These are phyloP conservation scores for Addax nasomaculatus DNA, from an alignment of 2,113 vertebrate genomes.

Conservation along the genomic window DNA sequence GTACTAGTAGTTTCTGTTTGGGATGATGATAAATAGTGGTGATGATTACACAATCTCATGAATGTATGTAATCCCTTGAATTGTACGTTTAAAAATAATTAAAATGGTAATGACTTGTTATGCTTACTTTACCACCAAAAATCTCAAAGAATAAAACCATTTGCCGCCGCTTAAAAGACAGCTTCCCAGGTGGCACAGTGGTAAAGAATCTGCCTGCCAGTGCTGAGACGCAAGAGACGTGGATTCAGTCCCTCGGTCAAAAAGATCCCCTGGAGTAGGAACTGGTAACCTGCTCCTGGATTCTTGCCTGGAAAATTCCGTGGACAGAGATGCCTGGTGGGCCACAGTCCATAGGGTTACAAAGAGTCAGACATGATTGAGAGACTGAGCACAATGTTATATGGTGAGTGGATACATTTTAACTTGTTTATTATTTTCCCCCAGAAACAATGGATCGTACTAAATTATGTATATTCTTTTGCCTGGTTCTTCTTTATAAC, in stretches of 20 bases:
- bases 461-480: background rate
- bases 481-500: background rate
- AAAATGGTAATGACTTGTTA: background rate
- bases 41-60: background rate
- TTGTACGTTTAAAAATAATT: background rate
- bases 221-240: background rate
- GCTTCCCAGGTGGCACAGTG: background rate
- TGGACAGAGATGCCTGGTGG: background rate
- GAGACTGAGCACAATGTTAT: background rate
- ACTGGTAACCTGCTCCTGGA: background rate
- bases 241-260: background rate
- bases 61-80: background rate
- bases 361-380: background rate
- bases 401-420: background rate
- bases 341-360: background rate
- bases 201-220: background rate
- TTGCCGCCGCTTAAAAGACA: background rate
- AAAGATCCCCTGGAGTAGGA: background rate
- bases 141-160: background rate
- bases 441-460: background rate
- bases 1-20: background rate
- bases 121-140: background rate
- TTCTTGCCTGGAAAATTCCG: background rate
- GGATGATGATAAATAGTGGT: background rate
- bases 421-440: background rate